Conservation (phyloP, 2,797 vertebrate species). For the Melanogrammus aeglefinus region DNA sequence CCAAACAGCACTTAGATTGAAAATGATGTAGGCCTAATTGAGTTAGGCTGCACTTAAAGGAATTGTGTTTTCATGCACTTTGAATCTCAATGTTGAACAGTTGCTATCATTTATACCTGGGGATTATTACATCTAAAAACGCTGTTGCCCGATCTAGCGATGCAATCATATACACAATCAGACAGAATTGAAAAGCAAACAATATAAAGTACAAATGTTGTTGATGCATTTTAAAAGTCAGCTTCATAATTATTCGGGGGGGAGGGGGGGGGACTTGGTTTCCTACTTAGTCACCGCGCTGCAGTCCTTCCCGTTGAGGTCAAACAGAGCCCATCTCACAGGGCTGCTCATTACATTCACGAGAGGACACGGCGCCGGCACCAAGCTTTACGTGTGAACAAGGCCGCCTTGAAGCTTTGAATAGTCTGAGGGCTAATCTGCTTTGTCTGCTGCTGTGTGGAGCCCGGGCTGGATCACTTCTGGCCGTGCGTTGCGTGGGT, state of each 20-base stretch:
- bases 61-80: background rate
- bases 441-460: too few species aligned
- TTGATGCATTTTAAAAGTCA: slow-evolving; percentile 1
- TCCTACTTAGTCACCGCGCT: background rate
- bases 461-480: too few species aligned
- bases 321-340: too few species aligned
- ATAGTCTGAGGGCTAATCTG: too few species aligned
- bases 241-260: background rate
- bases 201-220: background rate
- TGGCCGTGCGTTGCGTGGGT: too few species aligned
- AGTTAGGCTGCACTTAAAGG: background rate
- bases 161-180: background rate
- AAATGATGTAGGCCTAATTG: background rate
- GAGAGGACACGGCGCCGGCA: too few species aligned
- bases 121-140: background rate
- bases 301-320: too few species aligned
- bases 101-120: background rate
- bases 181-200: background rate
- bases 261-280: background rate
- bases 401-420: too few species aligned
- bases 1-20: background rate
- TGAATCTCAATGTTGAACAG: background rate
- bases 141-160: background rate
- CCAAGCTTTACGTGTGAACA: too few species aligned
- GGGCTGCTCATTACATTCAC: too few species aligned